phyloP scores from a whole-genome alignment of 1,140 invertebrate genomes.

The Drosophila dunni region DNA sequence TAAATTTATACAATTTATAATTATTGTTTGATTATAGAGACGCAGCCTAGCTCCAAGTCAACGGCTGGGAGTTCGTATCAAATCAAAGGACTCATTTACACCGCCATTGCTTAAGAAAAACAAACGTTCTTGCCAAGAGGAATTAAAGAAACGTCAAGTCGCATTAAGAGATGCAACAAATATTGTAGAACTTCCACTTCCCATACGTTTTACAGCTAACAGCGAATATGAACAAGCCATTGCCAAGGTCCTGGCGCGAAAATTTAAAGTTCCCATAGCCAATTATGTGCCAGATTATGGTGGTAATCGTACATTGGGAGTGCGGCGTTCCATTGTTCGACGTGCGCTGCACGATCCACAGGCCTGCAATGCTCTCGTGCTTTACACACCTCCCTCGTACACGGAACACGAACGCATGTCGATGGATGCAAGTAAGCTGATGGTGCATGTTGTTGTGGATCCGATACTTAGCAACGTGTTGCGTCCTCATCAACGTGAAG shows the following conservation, averaged over 20 bases:
- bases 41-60: constrained; percentile 80
- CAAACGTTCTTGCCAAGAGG: constrained; percentile 68
- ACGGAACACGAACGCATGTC: constrained; percentile 85
- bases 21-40: constrained; percentile 38
- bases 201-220: constrained; percentile 60
- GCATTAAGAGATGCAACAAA: constrained; percentile 48
- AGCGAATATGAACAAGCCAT: constrained; percentile 89
- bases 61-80: constrained; percentile 40
- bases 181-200: constrained; percentile 34
- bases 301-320: constrained; percentile 87
- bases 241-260: constrained; percentile 92
- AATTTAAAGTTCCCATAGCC: constrained; percentile 97
- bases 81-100: constrained; percentile 55
- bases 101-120: constrained; percentile 74
- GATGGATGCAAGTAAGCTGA: constrained; percentile 86
- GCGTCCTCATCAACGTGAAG: constrained; percentile 99
- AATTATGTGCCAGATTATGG: constrained; percentile 92
- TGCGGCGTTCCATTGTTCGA: constrained; percentile 89
- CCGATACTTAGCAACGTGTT: constrained; percentile 95
- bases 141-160: constrained; percentile 44
- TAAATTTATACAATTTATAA: background rate
- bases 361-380: constrained; percentile 96
- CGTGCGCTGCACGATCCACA: constrained; percentile 96
- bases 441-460: constrained; percentile 97
- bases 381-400: constrained; percentile 92